Percentiles rank a stretch among this genome's conserved stretches.
Evolutionary conservation across 2,888 invertebrate species (phyloP).

Genomic region (Priocnemis perturbator): DNA sequence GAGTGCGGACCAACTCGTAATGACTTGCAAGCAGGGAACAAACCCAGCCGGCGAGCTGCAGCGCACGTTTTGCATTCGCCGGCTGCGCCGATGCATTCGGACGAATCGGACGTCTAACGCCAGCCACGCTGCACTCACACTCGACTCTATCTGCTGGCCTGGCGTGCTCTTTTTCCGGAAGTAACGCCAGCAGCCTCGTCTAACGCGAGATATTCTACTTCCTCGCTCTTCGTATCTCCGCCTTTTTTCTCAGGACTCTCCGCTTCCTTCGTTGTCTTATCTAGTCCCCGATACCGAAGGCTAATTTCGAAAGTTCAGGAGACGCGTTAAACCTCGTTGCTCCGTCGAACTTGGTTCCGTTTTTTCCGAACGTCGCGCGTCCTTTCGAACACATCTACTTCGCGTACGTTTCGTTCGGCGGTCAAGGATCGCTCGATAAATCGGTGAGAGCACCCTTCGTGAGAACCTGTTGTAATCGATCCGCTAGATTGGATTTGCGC

Average conservation of each 20-base stretch:
- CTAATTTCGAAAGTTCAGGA: too few species aligned
- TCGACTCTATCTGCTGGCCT: constrained; percentile 6
- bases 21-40: constrained; percentile 49
- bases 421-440: too few species aligned
- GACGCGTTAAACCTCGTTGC: too few species aligned
- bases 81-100: constrained; percentile 6
- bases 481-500: too few species aligned
- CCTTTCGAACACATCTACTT: too few species aligned
- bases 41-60: constrained; percentile 25
- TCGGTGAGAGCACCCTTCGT: too few species aligned
- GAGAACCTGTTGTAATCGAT: too few species aligned
- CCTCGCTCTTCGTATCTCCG: constrained; percentile 26
- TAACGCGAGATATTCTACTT: constrained; percentile 35
- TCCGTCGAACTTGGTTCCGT: too few species aligned
- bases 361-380: too few species aligned
- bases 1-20: constrained; percentile 64
- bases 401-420: too few species aligned
- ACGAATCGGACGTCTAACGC: background rate
- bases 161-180: constrained; percentile 42
- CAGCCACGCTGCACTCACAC: background rate
- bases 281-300: background rate
- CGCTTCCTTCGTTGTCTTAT: constrained; percentile 15
- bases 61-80: constrained; percentile 42
- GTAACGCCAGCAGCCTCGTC: constrained; percentile 29
- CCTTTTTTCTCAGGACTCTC: background rate